Evolutionary conservation across 2,113 vertebrate genomes (phyloP).

Genomic region (Neoarius graeffei): DNA sequence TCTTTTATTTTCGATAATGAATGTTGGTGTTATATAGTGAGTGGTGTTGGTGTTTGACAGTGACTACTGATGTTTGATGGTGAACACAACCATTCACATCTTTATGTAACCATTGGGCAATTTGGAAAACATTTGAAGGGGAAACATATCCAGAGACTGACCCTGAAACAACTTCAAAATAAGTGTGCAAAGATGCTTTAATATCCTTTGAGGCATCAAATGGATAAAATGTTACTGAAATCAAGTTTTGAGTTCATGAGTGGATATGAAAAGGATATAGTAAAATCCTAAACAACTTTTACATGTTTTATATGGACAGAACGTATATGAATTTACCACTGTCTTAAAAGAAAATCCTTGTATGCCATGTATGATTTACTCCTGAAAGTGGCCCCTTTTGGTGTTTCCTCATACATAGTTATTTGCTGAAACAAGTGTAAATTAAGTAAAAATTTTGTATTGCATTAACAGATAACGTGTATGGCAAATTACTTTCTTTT

Average conservation of each 20-base stretch:
- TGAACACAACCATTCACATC: background rate
- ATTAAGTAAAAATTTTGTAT: too few relatives aligned
- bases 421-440: too few relatives aligned
- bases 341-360: too few relatives aligned
- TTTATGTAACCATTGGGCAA: background rate
- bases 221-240: background rate
- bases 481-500: too few relatives aligned
- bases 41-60: background rate
- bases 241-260: background rate
- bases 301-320: too few relatives aligned
- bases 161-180: background rate
- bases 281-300: too few relatives aligned
- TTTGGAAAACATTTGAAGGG: background rate
- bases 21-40: background rate
- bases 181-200: background rate
- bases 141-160: background rate
- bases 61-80: background rate
- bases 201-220: background rate
- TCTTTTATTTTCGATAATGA: background rate
- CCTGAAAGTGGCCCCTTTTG: too few relatives aligned
- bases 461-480: too few relatives aligned
- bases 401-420: too few relatives aligned
- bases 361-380: too few relatives aligned
- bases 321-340: too few relatives aligned
- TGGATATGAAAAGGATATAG: too few relatives aligned